Percentiles rank a stretch among this genome's conserved stretches.
These are phyloP conservation scores for Carcharodon carcharias DNA, from an alignment of 2,797 vertebrate species.

Conservation along the genomic window DNA sequence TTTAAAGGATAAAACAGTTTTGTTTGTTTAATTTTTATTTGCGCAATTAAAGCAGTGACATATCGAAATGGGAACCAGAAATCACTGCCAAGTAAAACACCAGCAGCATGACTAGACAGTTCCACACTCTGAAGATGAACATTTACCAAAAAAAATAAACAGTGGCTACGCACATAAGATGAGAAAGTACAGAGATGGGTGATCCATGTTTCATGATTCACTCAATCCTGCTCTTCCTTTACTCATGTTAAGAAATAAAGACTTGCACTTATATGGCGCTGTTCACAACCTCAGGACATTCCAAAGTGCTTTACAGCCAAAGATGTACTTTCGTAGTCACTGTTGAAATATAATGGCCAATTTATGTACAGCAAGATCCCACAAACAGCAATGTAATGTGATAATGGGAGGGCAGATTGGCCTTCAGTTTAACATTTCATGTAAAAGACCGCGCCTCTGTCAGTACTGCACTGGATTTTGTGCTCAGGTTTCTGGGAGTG, in stretches of 20 bases:
- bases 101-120: neutral
- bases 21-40: conserved; percentile 13
- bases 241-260: neutral
- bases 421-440: neutral
- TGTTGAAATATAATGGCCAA: neutral
- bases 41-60: neutral
- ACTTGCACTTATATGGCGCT: too few relatives aligned
- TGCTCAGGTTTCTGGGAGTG: neutral
- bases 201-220: neutral
- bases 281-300: neutral
- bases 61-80: neutral
- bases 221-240: neutral
- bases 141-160: neutral
- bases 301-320: neutral
- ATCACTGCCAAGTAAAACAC: conserved; percentile 3
- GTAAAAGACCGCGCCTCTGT: neutral
- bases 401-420: neutral
- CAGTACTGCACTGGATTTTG: neutral
- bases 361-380: neutral
- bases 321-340: neutral
- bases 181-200: neutral
- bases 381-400: neutral
- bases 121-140: neutral
- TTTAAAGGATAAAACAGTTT: neutral
- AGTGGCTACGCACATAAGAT: neutral